phyloP scores from a whole-genome alignment of 2,113 vertebrate genomes.

The Capra hircus region DNA sequence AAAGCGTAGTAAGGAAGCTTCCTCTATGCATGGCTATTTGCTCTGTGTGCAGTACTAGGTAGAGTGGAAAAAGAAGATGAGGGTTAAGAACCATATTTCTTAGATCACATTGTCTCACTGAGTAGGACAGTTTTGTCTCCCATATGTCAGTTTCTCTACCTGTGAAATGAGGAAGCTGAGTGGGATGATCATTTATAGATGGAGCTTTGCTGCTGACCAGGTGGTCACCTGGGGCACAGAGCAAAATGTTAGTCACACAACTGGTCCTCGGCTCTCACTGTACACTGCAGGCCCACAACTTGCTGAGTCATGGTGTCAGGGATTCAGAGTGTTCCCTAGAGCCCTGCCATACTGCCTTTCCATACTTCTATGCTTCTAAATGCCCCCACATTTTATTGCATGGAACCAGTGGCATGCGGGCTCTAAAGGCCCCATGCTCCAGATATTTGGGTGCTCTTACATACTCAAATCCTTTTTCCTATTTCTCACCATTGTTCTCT shows the following conservation, averaged over 20 bases:
- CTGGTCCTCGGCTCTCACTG: background rate
- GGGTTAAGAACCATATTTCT: background rate
- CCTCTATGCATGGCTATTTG: background rate
- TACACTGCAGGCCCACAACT: accelerated
- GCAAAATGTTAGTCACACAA: background rate
- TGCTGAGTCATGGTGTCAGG: background rate
- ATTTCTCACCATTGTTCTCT: background rate
- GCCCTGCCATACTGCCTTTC: no score
- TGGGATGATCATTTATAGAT: background rate
- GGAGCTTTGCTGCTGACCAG: background rate
- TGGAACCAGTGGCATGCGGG: background rate
- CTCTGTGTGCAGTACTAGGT: background rate
- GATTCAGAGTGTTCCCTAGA: no score
- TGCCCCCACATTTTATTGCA: background rate
- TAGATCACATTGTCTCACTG: background rate
- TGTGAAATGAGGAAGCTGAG: background rate
- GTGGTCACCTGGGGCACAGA: background rate
- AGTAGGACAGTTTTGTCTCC: background rate
- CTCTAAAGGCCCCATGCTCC: no score
- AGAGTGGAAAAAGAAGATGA: background rate
- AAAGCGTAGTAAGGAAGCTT: background rate
- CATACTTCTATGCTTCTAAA: background rate
- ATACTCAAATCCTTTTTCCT: background rate
- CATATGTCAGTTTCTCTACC: background rate
- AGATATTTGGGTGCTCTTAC: background rate